A percentile compares a stretch with the other conserved stretches of the same genome.
These are phyloP conservation scores for Hydriomena furcata DNA, from an alignment of 2,888 invertebrate species.

Conservation along the genomic window DNA sequence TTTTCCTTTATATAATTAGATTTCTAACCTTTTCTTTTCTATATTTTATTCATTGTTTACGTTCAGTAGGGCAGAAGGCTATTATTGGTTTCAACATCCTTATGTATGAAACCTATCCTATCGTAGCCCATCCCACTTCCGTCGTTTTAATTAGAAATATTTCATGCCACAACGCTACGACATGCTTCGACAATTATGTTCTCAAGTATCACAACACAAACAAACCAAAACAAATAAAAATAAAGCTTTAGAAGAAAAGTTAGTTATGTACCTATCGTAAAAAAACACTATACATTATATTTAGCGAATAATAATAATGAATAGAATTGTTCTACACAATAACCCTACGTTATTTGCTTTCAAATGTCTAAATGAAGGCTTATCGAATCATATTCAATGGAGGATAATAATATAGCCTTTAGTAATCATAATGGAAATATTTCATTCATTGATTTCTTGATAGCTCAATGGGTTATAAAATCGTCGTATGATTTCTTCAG, in stretches of 20 bases:
- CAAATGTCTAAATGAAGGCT: constrained; percentile 16
- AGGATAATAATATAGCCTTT: constrained; percentile 10
- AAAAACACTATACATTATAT: no score
- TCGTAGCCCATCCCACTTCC: constrained; percentile 24
- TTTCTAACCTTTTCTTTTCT: background rate
- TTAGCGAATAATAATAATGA: no score
- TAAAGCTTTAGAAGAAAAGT: no score
- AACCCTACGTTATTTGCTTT: constrained; percentile 7
- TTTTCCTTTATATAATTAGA: background rate
- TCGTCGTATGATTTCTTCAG: background rate
- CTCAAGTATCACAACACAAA: no score
- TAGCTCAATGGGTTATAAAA: constrained; percentile 17
- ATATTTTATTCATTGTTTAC: background rate
- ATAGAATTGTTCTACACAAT: no score
- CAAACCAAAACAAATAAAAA: no score
- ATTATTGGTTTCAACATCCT: constrained; percentile 16
- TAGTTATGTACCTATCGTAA: no score
- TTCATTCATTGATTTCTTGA: constrained; percentile 10
- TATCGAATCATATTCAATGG: constrained; percentile 14
- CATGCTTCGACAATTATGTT: background rate
- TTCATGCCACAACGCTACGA: constrained; percentile 8
- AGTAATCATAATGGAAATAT: constrained; percentile 9
- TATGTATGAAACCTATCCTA: constrained; percentile 15
- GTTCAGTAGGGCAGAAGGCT: constrained; percentile 14
- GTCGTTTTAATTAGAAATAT: constrained; percentile 26